Base-by-base conservation (phyloP, 2,797 vertebrate species). In the Sebastes matsubarae region DNA sequence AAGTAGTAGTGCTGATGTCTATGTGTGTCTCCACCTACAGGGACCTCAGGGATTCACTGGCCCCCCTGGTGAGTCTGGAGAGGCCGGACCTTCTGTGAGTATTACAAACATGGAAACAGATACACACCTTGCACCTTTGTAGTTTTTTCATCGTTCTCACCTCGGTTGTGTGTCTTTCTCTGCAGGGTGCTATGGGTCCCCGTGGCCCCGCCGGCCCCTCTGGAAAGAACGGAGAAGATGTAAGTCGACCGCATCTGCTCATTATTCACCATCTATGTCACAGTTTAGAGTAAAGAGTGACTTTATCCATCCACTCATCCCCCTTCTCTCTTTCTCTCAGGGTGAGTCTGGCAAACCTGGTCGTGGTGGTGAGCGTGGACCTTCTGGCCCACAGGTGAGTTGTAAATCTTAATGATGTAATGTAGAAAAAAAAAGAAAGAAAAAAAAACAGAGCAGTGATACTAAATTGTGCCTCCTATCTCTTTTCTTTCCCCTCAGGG, bases 191-290 rank as follows among this genome's bases (percentile, higher is more conserved):
- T 89, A 97, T 99, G 98, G 98, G 98, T 95, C 98, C 98, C 84
- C 98, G 98, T 82, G 98, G 98, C 83, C 50, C 97, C 1, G 92
- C 97, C 1, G 98, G 98, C 32, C 94, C 98, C 68, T 94, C 98
- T 94, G 98, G 98, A 93, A 99, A 99, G 97, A 99, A 99, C 0
- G 98, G 98, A 96, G 98, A 99, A 92, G 98, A 99, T 61, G 98
- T 99, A 95, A 97, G 98, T 97, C 46, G 1, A 52, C 22, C 20
- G 24, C 4, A 63, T 50, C 46, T 13, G 5, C n/a, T 70, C n/a
- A 9, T 14, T 14, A 16, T 58, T 76, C 6, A n/a, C 11, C 7
- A 29, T 34, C 14, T 16, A 2, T 8, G 2, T n/a, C 4, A 80
- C 24, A 11, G 6, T 30, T 75, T 54, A 6, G 22, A 30, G 34